These are phyloP conservation scores for Chesias legatella DNA, from an alignment of 2,888 invertebrate species.

Conservation along the genomic window DNA sequence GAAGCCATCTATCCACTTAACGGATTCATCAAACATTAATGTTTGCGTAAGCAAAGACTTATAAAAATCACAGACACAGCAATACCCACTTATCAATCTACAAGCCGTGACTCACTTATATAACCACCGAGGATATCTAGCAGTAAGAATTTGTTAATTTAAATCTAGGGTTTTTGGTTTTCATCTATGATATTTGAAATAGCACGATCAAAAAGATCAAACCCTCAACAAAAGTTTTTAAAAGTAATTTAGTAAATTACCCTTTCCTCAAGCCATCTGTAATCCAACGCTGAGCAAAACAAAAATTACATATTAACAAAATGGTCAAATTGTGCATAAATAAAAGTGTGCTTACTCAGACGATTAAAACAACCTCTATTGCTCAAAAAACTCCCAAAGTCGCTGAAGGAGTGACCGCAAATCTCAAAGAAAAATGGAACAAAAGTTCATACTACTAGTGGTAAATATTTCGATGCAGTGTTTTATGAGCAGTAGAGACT, in stretches of 20 bases:
- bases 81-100: too few species aligned
- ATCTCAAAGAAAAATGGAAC: not conserved
- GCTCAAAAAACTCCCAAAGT: constrained; percentile 11
- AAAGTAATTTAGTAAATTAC: constrained; percentile 47
- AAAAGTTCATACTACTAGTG: too few species aligned
- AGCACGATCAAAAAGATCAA: too few species aligned
- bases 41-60: constrained; percentile 8
- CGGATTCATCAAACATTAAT: constrained; percentile 14
- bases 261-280: constrained; percentile 69
- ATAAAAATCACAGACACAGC: not conserved
- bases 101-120: too few species aligned
- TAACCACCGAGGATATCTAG: too few species aligned
- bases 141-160: too few species aligned
- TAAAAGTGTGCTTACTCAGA: constrained; percentile 31
- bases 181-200: too few species aligned
- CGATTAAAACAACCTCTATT: constrained; percentile 13
- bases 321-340: constrained; percentile 26
- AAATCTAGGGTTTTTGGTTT: too few species aligned
- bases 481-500: constrained; percentile 14
- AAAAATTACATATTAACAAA: constrained; percentile 47
- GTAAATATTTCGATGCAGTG: not conserved
- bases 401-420: too few species aligned
- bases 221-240: not conserved
- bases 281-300: constrained; percentile 73
- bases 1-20: constrained; percentile 10